phyloP scores from a whole-genome alignment of 2,113 vertebrate genomes.

The Hippolais icterina region DNA sequence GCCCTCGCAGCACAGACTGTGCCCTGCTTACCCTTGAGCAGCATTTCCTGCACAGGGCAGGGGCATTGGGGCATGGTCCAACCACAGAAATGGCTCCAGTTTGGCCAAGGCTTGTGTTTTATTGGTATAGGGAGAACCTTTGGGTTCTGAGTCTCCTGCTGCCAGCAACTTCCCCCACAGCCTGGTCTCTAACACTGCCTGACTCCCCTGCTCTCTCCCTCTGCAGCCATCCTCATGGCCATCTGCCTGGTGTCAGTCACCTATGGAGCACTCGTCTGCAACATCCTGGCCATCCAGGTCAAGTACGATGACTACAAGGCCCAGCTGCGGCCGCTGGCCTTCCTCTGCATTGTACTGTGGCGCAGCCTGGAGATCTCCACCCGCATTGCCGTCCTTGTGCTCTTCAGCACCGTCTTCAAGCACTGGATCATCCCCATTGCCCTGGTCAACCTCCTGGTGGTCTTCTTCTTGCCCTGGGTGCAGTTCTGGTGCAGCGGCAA shows the following conservation, averaged over 20 bases:
- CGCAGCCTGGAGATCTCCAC: conserved; percentile 91
- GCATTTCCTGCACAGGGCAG: neutral
- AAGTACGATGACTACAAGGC: conserved; percentile 95
- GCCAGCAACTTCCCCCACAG: neutral
- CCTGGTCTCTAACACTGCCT: fast-evolving
- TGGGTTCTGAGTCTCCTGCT: neutral
- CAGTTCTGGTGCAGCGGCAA: conserved; percentile 87
- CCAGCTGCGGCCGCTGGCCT: conserved; percentile 77
- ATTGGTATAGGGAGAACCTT: neutral
- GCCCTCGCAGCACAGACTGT: fast-evolving
- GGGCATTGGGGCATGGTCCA: fast-evolving
- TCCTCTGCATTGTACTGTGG: conserved; percentile 91
- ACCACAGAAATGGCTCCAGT: fast-evolving
- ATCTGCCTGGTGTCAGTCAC: conserved; percentile 90
- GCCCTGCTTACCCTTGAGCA: neutral
- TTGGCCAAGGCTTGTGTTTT: neutral
- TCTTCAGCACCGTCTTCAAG: conserved; percentile 90
- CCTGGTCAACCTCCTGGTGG: conserved; percentile 83
- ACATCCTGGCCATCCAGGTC: conserved; percentile 92
- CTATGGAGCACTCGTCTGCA: conserved; percentile 92
- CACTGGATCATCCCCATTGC: conserved; percentile 85
- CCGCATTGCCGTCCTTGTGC: conserved; percentile 86
- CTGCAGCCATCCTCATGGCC: conserved; percentile 85
- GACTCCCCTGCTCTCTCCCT: neutral
- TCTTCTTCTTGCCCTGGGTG: conserved; percentile 92